Evolutionary conservation across 2,797 vertebrate species (phyloP).

Genomic region (Simalia tracyae): DNA sequence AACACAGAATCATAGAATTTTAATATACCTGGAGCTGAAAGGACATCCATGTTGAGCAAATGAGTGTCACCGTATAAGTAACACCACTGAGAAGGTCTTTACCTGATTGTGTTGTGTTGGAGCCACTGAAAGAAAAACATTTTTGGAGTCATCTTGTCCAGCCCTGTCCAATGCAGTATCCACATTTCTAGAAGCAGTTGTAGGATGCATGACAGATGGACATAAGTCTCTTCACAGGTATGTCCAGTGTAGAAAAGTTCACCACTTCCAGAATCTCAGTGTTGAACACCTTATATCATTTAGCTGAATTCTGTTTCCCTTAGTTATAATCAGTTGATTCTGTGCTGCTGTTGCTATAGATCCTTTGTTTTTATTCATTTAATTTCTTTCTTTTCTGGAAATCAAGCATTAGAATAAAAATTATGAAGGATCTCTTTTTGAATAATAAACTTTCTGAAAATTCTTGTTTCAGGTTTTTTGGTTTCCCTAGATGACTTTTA

Average conservation of each 20-base stretch:
- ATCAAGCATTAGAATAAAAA: neutral
- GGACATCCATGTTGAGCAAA: neutral
- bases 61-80: neutral
- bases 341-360: neutral
- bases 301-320: neutral
- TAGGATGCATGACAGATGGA: neutral
- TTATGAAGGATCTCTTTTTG: slow-evolving; percentile 14
- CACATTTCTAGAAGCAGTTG: neutral
- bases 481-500: slow-evolving; percentile 89
- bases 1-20: neutral
- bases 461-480: slow-evolving; percentile 79
- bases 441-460: slow-evolving; percentile 19
- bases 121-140: neutral
- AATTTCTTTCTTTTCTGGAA: neutral
- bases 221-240: neutral
- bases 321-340: neutral
- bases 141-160: neutral
- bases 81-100: neutral
- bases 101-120: neutral
- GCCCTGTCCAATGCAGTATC: neutral
- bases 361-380: neutral
- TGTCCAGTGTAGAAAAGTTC: neutral
- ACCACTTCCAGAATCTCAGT: neutral
- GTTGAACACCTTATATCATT: neutral
- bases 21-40: neutral